These are phyloP conservation scores for Gryllus longicercus DNA, from an alignment of 2,888 invertebrate genomes.

Conservation along the genomic window DNA sequence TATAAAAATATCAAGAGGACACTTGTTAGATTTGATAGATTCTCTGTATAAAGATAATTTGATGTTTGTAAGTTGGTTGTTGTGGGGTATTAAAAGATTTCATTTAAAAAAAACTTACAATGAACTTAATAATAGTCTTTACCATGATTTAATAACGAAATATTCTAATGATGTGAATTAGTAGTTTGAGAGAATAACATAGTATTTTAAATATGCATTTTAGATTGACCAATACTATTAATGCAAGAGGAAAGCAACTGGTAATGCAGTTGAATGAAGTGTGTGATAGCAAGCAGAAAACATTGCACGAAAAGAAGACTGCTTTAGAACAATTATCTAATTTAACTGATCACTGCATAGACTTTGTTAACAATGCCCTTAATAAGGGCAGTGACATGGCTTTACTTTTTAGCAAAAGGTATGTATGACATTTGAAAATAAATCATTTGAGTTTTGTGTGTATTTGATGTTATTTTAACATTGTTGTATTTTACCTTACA, in stretches of 20 bases:
- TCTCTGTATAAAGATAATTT: no score
- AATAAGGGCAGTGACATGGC: slow-evolving; percentile 80
- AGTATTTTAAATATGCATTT: slow-evolving; percentile 33
- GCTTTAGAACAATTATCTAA: slow-evolving; percentile 77
- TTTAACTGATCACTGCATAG: slow-evolving; percentile 84
- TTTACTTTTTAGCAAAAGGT: slow-evolving; percentile 76
- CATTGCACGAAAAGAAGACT: slow-evolving; percentile 77
- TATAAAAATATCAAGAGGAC: no score
- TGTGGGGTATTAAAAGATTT: no score
- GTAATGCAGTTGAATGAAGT: slow-evolving; percentile 77
- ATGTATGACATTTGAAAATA: slow-evolving; percentile 42
- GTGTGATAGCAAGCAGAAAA: slow-evolving; percentile 61
- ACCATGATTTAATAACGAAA: no score
- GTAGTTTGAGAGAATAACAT: no score
- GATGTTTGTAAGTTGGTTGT: no score
- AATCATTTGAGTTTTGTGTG: neutral
- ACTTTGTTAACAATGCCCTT: slow-evolving; percentile 75
- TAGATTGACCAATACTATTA: slow-evolving; percentile 77
- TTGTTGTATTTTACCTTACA: slow-evolving; percentile 36
- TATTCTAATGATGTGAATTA: no score
- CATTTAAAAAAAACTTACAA: no score
- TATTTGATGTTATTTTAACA: neutral
- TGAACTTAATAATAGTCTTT: no score
- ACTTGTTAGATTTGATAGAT: no score
- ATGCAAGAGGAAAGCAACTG: slow-evolving; percentile 76